Conservation (phyloP, 1,140 invertebrate genomes). For the Pseudomyrmex cubaensis region DNA sequence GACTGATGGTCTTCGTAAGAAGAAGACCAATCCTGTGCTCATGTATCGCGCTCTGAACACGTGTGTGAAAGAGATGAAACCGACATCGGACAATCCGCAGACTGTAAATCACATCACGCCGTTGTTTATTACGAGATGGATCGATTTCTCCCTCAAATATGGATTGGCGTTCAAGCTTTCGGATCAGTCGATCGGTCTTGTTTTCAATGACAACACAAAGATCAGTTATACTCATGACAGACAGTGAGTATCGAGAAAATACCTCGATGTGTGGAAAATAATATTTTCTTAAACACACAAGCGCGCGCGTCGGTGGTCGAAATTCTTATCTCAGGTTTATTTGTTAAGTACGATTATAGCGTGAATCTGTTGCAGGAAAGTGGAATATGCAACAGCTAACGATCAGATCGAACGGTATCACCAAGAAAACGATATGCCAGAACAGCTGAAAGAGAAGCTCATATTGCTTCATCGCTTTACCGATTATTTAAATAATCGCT, state of each 20-base stretch:
- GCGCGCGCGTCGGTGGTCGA: too few species aligned
- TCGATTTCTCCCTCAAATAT: constrained; percentile 92
- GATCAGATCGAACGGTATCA: constrained; percentile 94
- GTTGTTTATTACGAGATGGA: constrained; percentile 91
- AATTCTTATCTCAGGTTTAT: too few species aligned
- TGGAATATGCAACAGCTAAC: constrained; percentile 97
- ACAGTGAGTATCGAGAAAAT: constrained; percentile 83
- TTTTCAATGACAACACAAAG: constrained; percentile 89
- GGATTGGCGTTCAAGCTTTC: constrained; percentile 90
- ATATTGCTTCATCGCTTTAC: constrained; percentile 97
- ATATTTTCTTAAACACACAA: background rate
- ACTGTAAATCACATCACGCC: constrained; percentile 85
- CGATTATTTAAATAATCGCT: constrained; percentile 98
- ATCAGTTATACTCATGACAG: constrained; percentile 87
- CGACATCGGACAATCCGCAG: constrained; percentile 79
- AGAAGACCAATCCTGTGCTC: constrained; percentile 71
- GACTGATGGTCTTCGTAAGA: constrained; percentile 29
- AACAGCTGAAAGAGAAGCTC: constrained; percentile 95
- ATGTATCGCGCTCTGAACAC: constrained; percentile 78
- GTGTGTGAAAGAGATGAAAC: constrained; percentile 73
- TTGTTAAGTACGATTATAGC: too few species aligned
- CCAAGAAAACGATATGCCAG: constrained; percentile 92
- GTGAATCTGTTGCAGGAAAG: constrained; percentile 86
- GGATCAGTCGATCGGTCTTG: constrained; percentile 89
- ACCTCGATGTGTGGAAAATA: background rate